Evolutionary conservation across 2,797 vertebrate genomes (phyloP).

Genomic region (Hyperoplus immaculatus): DNA sequence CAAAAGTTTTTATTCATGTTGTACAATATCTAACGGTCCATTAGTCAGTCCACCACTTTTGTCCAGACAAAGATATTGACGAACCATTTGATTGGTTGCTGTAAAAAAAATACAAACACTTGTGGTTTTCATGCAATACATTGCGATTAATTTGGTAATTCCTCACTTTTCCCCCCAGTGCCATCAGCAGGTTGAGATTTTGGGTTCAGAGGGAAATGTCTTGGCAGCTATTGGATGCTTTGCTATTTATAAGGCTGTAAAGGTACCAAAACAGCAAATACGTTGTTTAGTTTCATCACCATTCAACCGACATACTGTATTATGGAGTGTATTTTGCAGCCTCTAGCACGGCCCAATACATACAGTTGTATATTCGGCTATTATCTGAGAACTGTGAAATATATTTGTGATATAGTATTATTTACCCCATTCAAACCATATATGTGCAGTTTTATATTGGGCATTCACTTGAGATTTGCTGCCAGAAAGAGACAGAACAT

Average conservation of each 20-base stretch:
- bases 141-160: neutral
- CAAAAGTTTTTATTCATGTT: too few species aligned
- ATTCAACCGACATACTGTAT: neutral
- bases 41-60: neutral
- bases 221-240: neutral
- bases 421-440: neutral
- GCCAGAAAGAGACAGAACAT: conserved; percentile 10
- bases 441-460: neutral
- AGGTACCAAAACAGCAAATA: neutral
- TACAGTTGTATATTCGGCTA: neutral
- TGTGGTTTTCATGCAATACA: neutral
- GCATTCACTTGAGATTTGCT: conserved; percentile 25
- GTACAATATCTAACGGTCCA: neutral
- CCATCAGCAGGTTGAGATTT: neutral
- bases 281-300: neutral
- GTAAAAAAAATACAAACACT: neutral
- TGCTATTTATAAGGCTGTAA: neutral
- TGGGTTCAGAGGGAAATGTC: neutral
- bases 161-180: neutral
- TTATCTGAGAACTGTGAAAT: neutral
- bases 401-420: neutral
- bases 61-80: neutral
- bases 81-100: neutral
- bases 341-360: neutral
- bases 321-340: neutral